Evolutionary conservation across 1,140 invertebrate genomes (phyloP).

Genomic region (Caerostris darwini): DNA sequence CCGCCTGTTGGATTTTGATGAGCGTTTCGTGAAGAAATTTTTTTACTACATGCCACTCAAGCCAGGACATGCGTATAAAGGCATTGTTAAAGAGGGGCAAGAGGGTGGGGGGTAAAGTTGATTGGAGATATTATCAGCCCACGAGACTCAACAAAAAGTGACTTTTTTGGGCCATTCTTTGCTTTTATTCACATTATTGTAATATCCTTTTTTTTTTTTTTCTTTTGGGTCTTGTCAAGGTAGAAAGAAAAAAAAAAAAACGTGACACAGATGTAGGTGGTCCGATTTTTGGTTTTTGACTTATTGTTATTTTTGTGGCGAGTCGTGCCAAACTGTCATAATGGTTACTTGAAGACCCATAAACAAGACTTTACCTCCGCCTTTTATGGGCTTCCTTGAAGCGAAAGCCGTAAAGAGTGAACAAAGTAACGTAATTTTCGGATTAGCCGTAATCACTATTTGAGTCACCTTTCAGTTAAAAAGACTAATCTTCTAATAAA

Average conservation of each 20-base stretch:
- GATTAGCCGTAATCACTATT: too few species aligned
- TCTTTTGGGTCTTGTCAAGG: background rate
- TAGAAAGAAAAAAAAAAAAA: background rate
- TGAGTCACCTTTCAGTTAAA: too few species aligned
- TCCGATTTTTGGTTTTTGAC: background rate
- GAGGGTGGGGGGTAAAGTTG: background rate
- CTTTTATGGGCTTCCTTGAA: background rate
- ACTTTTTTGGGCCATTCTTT: conserved; percentile 23
- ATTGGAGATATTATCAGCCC: conserved; percentile 65
- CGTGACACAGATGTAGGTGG: conserved; percentile 23
- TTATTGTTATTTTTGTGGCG: background rate
- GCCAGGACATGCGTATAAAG: conserved; percentile 15
- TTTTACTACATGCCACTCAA: conserved; percentile 19
- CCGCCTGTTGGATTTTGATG: conserved; percentile 41
- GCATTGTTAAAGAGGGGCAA: background rate
- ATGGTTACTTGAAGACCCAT: conserved; percentile 7
- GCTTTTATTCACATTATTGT: conserved; percentile 11
- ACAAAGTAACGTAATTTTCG: too few species aligned
- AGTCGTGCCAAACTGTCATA: conserved; percentile 4
- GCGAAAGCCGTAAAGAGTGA: background rate
- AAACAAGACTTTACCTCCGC: background rate
- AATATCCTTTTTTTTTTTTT: background rate
- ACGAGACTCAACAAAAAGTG: background rate
- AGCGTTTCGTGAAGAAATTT: conserved; percentile 12
- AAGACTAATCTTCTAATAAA: too few species aligned